Evolutionary conservation across 2,113 vertebrate species (phyloP).

Genomic region (Anolis carolinensis): DNA sequence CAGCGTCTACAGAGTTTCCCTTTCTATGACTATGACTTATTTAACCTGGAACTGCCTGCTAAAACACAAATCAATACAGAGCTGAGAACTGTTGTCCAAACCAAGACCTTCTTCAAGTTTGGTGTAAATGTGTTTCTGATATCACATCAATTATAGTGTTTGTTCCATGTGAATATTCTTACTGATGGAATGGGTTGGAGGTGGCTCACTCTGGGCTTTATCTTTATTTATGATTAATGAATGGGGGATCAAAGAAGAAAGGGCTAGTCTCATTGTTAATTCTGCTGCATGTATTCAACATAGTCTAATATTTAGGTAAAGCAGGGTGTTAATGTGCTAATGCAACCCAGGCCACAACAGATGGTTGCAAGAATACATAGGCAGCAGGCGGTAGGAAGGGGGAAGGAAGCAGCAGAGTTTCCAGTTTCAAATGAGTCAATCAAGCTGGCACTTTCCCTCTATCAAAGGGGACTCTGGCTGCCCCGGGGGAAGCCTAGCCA

Average conservation of each 20-base stretch:
- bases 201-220: background rate
- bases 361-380: conserved; percentile 52
- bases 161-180: background rate
- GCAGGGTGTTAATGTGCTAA: conserved; percentile 58
- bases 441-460: conserved; percentile 9
- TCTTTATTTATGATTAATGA: conserved; percentile 43
- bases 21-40: too few relatives aligned
- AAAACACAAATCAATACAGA: too few relatives aligned
- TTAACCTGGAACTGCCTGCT: too few relatives aligned
- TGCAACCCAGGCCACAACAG: conserved; percentile 54
- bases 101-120: too few relatives aligned
- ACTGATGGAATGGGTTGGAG: background rate
- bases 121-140: background rate
- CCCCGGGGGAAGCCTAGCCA: conserved; percentile 15
- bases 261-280: conserved; percentile 36
- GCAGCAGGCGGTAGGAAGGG: background rate
- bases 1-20: too few relatives aligned
- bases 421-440: conserved; percentile 21
- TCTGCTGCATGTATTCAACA: background rate
- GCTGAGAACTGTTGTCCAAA: too few relatives aligned
- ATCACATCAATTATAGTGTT: background rate
- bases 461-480: conserved; percentile 37
- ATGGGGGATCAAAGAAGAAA: background rate
- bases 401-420: background rate
- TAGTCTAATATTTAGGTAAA: conserved; percentile 52